Percentiles rank a stretch among this genome's conserved stretches.
phyloP scores from a whole-genome alignment of 2,797 vertebrate species.

The Sphaeramia orbicularis region DNA sequence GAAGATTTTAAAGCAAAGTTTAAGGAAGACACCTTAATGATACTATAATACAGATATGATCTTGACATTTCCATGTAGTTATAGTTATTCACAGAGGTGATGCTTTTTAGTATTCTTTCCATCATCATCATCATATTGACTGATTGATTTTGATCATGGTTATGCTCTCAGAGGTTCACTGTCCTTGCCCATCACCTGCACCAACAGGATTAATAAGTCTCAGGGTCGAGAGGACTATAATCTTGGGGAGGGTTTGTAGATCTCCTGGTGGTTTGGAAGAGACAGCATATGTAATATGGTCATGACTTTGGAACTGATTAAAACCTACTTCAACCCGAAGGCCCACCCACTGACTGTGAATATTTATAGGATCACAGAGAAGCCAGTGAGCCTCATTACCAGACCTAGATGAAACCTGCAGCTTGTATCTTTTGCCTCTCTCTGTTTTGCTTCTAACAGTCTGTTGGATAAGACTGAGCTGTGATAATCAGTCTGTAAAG shows the following conservation, averaged over 20 bases:
- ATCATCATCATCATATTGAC: constrained; percentile 12
- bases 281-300: background rate
- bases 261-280: background rate
- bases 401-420: constrained; percentile 10
- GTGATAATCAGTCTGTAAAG: constrained; percentile 27
- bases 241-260: background rate
- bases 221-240: background rate
- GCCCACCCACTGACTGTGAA: constrained; percentile 41
- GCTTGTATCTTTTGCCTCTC: background rate
- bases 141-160: constrained; percentile 22
- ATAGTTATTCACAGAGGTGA: background rate
- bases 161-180: background rate
- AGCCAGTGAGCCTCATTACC: constrained; percentile 43
- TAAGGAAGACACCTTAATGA: no score
- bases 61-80: background rate
- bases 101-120: background rate
- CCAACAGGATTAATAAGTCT: background rate
- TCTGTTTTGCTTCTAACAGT: constrained; percentile 12
- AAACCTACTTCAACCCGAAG: constrained; percentile 5
- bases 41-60: no score
- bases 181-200: background rate
- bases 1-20: no score
- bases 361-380: constrained; percentile 45
- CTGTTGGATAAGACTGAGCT: constrained; percentile 20
- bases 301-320: constrained; percentile 16